Base-by-base conservation (phyloP, 2,888 invertebrate species). In the Orthosia cruda region DNA sequence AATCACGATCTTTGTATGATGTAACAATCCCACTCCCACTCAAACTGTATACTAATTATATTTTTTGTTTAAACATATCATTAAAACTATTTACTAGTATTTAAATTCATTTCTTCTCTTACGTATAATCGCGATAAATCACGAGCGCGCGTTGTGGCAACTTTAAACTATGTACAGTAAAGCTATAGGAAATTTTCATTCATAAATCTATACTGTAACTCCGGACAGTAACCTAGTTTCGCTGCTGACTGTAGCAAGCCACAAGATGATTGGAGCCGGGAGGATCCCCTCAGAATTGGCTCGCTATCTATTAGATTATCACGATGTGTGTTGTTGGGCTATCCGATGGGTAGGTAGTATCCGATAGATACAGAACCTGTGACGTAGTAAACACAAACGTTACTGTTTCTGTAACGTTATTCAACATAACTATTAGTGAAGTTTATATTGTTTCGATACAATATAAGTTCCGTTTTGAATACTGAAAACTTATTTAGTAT, bases 251-350 rank as follows among this genome's bases (percentile, higher is more conserved):
- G 74, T 54, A 61, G 26, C 74, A 45, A 79, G 75, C 77, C 80
- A 55, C 79, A 75, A 71, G 57, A 78, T 86, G 79, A 84, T 86
- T 86, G 80, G 59, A 80, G 67, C 26, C 61, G 16, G 62, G 32
- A 45, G 26, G 23, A 66, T 63, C 68, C 71, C 16, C 55, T 59
- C 68, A 63, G 57, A 67, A 65, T 76, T 59, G 82, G 55, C 54
- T 69, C 65, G 47, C 7, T 71, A 85, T 71, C 76, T 85, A 76
- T 85, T 66, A 82, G 65, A 81, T 85, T 85, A 81, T 85, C 55
- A 65, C 32, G 62, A 62, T 67, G 63, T 70, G 65, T 71, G 63
- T 84, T 64, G 66, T 81, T 74, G 20, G 58, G 58, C 26, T 57
- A 68, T 59, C 47, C n/a, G n/a, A n/a, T n/a, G n/a, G n/a, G n/a